phyloP scores from a whole-genome alignment of 2,113 vertebrate species.

The Hippolais icterina region DNA sequence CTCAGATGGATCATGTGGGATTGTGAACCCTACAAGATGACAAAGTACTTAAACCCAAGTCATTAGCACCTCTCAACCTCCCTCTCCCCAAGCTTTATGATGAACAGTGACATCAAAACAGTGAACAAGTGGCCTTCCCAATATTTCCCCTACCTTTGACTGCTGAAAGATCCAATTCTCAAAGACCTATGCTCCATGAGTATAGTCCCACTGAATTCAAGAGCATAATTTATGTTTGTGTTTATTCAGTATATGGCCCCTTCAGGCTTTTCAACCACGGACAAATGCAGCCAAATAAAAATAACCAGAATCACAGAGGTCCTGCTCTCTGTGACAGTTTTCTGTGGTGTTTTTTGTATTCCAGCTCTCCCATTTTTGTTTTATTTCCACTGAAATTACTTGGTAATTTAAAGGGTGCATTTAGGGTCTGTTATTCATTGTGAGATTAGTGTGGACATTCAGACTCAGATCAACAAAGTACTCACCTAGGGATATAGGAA shows the following conservation, averaged over 20 bases:
- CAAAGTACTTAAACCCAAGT: not conserved
- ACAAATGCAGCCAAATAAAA: not conserved
- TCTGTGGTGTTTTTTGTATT: not conserved
- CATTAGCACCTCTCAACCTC: accelerated
- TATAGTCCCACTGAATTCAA: not conserved
- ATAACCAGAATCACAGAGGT: not conserved
- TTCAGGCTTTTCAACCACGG: not conserved
- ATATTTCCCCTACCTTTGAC: not conserved
- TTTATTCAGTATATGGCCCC: not conserved
- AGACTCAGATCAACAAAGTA: not conserved
- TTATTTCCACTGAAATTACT: not conserved
- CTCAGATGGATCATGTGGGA: not conserved
- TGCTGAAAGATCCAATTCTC: not conserved
- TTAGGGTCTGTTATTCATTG: not conserved
- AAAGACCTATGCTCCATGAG: not conserved
- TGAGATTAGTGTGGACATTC: not conserved
- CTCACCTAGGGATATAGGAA: not conserved
- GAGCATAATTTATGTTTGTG: not conserved
- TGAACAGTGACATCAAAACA: not conserved
- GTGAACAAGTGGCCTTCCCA: not conserved
- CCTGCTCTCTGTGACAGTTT: not conserved
- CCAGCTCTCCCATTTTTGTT: not conserved
- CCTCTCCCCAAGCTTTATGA: not conserved
- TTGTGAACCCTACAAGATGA: not conserved
- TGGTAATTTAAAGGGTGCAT: not conserved